Percentiles rank a stretch among this genome's conserved stretches.
These are phyloP conservation scores for Agrenia bidenticulata DNA, from an alignment of 2,888 invertebrate genomes.

Conservation along the genomic window DNA sequence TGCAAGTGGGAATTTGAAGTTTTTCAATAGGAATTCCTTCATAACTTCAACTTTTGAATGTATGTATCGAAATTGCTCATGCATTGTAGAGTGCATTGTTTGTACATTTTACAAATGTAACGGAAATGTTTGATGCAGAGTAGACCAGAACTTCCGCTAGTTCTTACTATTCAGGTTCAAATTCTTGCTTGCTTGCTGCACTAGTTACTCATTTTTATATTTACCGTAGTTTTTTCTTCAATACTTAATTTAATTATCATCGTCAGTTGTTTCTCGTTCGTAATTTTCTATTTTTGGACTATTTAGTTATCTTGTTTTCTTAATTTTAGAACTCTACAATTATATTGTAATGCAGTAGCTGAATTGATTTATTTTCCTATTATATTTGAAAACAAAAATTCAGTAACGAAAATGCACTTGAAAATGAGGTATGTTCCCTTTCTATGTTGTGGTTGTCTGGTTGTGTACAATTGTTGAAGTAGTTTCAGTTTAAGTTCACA, in stretches of 20 bases:
- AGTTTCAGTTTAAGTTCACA: too few relatives aligned
- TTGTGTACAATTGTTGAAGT: too few relatives aligned
- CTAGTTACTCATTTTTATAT: slow-evolving; percentile 11
- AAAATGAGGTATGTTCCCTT: too few relatives aligned
- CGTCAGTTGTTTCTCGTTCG: too few relatives aligned
- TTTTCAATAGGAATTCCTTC: neutral
- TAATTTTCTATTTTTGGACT: too few relatives aligned
- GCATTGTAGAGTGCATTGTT: slow-evolving; percentile 10
- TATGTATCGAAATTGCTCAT: slow-evolving; percentile 9
- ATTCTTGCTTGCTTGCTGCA: slow-evolving; percentile 13
- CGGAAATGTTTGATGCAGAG: slow-evolving; percentile 13
- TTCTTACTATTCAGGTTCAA: slow-evolving; percentile 15
- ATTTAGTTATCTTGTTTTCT: too few relatives aligned
- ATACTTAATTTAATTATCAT: neutral
- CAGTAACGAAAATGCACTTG: too few relatives aligned
- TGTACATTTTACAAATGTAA: slow-evolving; percentile 3
- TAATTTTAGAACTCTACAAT: too few relatives aligned
- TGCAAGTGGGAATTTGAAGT: neutral
- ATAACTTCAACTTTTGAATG: neutral
- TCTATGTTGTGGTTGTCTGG: too few relatives aligned
- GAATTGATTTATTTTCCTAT: too few relatives aligned
- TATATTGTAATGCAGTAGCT: too few relatives aligned
- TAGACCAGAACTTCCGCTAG: slow-evolving; percentile 20
- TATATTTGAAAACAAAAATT: too few relatives aligned
- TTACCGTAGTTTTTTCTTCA: slow-evolving; percentile 2